Conservation (phyloP, 1,140 invertebrate genomes). For the Lepidurus packardi region DNA sequence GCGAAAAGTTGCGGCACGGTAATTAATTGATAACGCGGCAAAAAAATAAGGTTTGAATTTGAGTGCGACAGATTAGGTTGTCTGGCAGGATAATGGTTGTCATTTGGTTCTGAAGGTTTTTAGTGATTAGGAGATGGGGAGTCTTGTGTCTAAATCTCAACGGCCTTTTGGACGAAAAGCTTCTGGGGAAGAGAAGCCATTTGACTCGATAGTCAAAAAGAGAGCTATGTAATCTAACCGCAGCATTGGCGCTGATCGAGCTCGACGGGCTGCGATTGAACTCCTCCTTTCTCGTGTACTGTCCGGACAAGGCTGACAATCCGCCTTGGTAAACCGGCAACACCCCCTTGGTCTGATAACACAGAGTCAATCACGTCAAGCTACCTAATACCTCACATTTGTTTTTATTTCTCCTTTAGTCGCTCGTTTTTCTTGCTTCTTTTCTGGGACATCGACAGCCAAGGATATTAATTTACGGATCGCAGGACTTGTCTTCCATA, state of each 20-base stretch:
- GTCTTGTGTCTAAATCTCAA: neutral
- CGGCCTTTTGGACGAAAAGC: neutral
- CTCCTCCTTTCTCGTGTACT: conserved; percentile 14
- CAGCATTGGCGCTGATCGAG: neutral
- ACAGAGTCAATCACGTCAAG: conserved; percentile 14
- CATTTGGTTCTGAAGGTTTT: conserved; percentile 11
- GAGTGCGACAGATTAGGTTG: neutral
- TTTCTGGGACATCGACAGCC: neutral
- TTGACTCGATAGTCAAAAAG: neutral
- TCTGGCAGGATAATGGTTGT: neutral
- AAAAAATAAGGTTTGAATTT: neutral
- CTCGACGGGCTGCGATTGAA: conserved; percentile 16
- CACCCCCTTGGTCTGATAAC: conserved; percentile 20
- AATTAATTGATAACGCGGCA: conserved; percentile 1
- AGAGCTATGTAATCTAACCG: conserved; percentile 13
- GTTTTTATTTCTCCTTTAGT: neutral
- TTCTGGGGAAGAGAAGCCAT: neutral
- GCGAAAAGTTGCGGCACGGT: neutral
- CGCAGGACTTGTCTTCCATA: neutral
- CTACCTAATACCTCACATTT: conserved; percentile 22
- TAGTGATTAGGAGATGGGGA: neutral
- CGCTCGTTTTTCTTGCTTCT: neutral
- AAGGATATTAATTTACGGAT: neutral
- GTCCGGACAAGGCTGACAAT: conserved; percentile 20
- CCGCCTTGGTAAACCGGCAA: conserved; percentile 7